These are phyloP conservation scores for Drosophila pectinifera DNA, from an alignment of 1,140 invertebrate genomes.

Conservation along the genomic window DNA sequence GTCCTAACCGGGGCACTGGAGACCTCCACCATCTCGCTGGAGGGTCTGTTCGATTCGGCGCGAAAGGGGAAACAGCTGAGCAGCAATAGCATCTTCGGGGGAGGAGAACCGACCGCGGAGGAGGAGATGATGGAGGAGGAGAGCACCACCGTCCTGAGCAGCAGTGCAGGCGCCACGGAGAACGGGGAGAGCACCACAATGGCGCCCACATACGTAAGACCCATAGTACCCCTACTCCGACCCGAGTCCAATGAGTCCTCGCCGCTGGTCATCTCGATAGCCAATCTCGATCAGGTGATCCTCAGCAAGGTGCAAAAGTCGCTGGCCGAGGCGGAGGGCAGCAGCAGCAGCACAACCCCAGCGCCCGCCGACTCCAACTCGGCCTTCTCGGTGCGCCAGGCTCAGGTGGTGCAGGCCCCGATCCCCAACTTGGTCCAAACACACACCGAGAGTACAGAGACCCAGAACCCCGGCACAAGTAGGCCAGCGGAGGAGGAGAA, in stretches of 20 bases:
- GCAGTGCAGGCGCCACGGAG: conserved; percentile 21
- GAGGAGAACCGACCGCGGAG: too few species aligned
- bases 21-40: conserved; percentile 88
- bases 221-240: conserved; percentile 78
- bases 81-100: conserved; percentile 36
- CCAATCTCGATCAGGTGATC: conserved; percentile 85
- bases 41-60: conserved; percentile 87
- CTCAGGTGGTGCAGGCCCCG: conserved; percentile 63
- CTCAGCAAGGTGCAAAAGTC: conserved; percentile 77
- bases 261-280: conserved; percentile 85
- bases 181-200: conserved; percentile 18
- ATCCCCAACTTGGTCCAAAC: too few species aligned
- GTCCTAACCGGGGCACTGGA: conserved; percentile 82
- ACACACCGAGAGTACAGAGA: too few species aligned
- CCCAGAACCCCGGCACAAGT: conserved; percentile 4
- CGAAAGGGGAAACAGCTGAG: conserved; percentile 74
- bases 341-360: conserved; percentile 18
- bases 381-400: conserved; percentile 66
- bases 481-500: conserved; percentile 17
- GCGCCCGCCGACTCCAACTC: conserved; percentile 65
- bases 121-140: conserved; percentile 10
- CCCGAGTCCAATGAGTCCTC: conserved; percentile 84
- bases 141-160: conserved; percentile 12
- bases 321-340: conserved; percentile 27
- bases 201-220: conserved; percentile 75